A percentile compares a stretch with the other conserved stretches of the same genome.
Conservation (phyloP, 30 jellyfish, hydroid and myxozoan species). For the Hydra vulgaris region DNA sequence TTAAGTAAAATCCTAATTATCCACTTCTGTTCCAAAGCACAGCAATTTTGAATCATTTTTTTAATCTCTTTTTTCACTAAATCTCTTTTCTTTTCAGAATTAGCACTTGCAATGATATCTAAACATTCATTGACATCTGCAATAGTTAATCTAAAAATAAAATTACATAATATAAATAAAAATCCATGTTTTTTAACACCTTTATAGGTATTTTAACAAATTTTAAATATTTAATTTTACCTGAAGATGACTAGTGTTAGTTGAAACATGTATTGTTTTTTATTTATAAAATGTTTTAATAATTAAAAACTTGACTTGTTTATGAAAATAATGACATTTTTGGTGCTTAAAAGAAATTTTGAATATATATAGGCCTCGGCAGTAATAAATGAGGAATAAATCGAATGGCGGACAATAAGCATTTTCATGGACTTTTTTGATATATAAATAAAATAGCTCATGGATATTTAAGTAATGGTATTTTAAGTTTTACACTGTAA, state of each 20-base stretch:
- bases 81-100: slow-evolving; percentile 60
- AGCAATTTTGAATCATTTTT: slow-evolving; percentile 49
- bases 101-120: slow-evolving; percentile 82
- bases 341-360: no score
- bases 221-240: no score
- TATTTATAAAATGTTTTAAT: neutral
- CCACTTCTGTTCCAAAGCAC: slow-evolving; percentile 82
- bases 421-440: no score
- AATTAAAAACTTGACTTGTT: neutral
- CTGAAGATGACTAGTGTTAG: no score
- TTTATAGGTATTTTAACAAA: neutral
- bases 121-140: slow-evolving; percentile 49
- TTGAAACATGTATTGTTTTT: no score
- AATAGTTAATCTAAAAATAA: slow-evolving; percentile 42
- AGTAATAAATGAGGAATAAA: no score
- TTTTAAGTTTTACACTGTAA: no score
- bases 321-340: neutral
- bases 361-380: no score
- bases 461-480: no score
- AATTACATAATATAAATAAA: neutral
- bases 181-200: no score
- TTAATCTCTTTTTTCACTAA: slow-evolving; percentile 39
- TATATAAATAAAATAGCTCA: no score
- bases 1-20: slow-evolving; percentile 21
- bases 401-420: no score